Conservation (phyloP, 2,888 invertebrate species). For the Trachelus iudaicus region DNA sequence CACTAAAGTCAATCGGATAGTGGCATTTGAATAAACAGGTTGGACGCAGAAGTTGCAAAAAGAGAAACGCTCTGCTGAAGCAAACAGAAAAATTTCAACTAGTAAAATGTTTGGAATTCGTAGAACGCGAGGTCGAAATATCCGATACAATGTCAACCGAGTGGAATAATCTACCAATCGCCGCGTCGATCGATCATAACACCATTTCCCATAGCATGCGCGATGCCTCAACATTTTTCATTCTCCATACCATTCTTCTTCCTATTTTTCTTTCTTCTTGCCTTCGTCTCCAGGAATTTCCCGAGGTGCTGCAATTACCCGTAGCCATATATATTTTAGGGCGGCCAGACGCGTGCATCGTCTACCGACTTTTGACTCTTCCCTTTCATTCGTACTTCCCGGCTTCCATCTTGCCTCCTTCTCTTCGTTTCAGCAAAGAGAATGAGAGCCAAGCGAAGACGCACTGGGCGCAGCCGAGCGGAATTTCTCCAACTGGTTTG, state of each 20-base stretch:
- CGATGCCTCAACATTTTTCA: not conserved
- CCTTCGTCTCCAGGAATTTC: not conserved
- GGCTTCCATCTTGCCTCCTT: not conserved
- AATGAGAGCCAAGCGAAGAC: not conserved
- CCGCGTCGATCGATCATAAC: not conserved
- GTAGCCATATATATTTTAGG: not conserved
- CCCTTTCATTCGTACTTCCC: not conserved
- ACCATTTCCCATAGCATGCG: not conserved
- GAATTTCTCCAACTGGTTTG: not conserved
- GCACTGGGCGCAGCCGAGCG: not conserved
- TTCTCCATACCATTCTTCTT: not conserved
- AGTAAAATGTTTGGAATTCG: not conserved
- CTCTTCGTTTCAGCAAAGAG: not conserved
- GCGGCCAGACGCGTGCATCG: not conserved
- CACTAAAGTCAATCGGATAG: not conserved
- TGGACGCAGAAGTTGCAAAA: not conserved
- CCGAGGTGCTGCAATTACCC: not conserved
- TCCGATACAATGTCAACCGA: not conserved
- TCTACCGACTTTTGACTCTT: not conserved
- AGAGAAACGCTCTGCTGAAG: not conserved
- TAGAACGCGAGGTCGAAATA: not conserved
- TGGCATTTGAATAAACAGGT: not conserved
- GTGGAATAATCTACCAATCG: not conserved
- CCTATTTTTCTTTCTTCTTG: not conserved
- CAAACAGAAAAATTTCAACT: not conserved